A percentile compares a stretch with the other conserved stretches of the same genome.
phyloP scores from a whole-genome alignment of 2,797 vertebrate species.

The Hydrocynus forskahlii region DNA sequence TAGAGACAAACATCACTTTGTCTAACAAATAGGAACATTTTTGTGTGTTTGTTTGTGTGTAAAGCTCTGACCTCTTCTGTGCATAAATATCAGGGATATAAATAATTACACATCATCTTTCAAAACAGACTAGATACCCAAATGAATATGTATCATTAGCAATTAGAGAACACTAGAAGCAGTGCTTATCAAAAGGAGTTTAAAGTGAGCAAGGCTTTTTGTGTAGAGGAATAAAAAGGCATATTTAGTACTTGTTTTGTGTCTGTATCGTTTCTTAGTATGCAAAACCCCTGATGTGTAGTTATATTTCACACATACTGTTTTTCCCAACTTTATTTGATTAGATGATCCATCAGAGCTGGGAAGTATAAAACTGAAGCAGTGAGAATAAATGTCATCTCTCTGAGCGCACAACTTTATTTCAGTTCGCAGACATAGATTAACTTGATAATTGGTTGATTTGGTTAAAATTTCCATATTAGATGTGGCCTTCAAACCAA shows the following conservation, averaged over 20 bases:
- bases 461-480: background rate
- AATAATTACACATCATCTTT: conserved; percentile 48
- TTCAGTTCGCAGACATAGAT: conserved; percentile 32
- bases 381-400: conserved; percentile 32
- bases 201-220: conserved; percentile 22
- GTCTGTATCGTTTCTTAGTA: conserved; percentile 31
- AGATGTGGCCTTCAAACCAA: conserved; percentile 1
- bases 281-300: conserved; percentile 28
- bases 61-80: conserved; percentile 34
- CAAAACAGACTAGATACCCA: conserved; percentile 22
- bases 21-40: no score
- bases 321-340: conserved; percentile 44
- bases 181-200: conserved; percentile 31
- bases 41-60: background rate
- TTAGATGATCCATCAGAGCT: conserved; percentile 16
- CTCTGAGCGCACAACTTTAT: conserved; percentile 13
- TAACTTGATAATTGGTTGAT: conserved; percentile 22
- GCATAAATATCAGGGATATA: conserved; percentile 30
- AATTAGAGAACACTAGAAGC: conserved; percentile 39
- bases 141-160: conserved; percentile 20
- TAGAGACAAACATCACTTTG: background rate
- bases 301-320: conserved; percentile 27
- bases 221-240: conserved; percentile 2
- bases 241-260: conserved; percentile 13
- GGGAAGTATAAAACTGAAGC: conserved; percentile 11